These are phyloP conservation scores for Aplidium turbinatum DNA, from an alignment of 23 tunicate species.

Conservation along the genomic window DNA sequence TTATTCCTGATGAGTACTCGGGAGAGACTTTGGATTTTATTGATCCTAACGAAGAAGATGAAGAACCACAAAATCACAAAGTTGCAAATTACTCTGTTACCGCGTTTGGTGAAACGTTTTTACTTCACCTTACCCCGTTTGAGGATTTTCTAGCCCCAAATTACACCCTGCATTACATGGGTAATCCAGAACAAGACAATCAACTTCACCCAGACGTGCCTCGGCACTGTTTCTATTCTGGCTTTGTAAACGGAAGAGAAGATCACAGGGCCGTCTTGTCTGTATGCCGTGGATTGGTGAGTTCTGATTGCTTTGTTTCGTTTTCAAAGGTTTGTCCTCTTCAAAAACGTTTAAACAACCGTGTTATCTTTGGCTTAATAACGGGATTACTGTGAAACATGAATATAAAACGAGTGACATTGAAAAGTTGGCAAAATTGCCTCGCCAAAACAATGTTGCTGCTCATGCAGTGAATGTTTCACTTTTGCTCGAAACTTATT, in stretches of 20 bases:
- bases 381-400: no score
- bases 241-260: constrained; percentile 62
- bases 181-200: constrained; percentile 42
- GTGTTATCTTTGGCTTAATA: no score
- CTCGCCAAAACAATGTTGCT: no score
- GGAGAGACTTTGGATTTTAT: constrained; percentile 23
- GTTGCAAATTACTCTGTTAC: constrained; percentile 74
- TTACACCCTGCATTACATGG: constrained; percentile 80
- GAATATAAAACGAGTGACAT: no score
- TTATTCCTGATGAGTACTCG: constrained; percentile 38
- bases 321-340: no score
- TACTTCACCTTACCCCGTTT: constrained; percentile 71
- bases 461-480: no score
- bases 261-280: constrained; percentile 79
- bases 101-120: constrained; percentile 71
- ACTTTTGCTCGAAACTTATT: no score
- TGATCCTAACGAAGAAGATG: constrained; percentile 15
- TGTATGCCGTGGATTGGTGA: constrained; percentile 86
- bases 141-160: constrained; percentile 80
- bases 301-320: no score
- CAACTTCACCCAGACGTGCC: constrained; percentile 63
- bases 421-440: no score
- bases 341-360: no score
- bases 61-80: constrained; percentile 40
- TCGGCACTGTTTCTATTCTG: constrained; percentile 87